phyloP scores from a whole-genome alignment of 2,797 vertebrate genomes.

The Falco naumanni region DNA sequence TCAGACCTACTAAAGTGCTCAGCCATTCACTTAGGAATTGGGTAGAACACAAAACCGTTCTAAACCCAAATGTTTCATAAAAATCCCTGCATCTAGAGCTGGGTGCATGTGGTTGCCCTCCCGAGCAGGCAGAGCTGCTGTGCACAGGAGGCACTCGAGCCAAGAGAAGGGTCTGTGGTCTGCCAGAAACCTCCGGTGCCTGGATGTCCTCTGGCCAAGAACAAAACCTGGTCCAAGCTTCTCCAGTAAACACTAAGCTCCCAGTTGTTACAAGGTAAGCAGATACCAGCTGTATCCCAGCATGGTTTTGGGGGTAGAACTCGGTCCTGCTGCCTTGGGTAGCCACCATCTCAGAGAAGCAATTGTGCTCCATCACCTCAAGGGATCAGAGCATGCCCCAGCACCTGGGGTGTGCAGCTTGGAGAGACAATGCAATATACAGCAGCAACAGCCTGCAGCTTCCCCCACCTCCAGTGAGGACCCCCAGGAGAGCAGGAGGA shows the following conservation, averaged over 20 bases:
- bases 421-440: accelerated
- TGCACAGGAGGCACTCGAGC: accelerated
- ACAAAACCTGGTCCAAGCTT: background rate
- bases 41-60: background rate
- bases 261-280: accelerated
- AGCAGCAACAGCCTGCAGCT: background rate
- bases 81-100: background rate
- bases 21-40: accelerated
- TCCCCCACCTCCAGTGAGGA: background rate
- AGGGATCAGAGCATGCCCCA: too few species aligned
- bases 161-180: background rate
- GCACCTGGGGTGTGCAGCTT: background rate
- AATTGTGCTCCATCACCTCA: background rate
- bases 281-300: too few species aligned
- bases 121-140: background rate
- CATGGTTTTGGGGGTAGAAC: background rate
- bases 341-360: background rate
- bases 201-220: background rate
- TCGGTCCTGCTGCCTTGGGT: background rate
- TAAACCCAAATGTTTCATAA: accelerated
- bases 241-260: background rate
- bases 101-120: accelerated
- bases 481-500: background rate
- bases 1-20: accelerated
- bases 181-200: background rate